Conservation (phyloP, 1,140 invertebrate species). For the Heliconius congener region DNA sequence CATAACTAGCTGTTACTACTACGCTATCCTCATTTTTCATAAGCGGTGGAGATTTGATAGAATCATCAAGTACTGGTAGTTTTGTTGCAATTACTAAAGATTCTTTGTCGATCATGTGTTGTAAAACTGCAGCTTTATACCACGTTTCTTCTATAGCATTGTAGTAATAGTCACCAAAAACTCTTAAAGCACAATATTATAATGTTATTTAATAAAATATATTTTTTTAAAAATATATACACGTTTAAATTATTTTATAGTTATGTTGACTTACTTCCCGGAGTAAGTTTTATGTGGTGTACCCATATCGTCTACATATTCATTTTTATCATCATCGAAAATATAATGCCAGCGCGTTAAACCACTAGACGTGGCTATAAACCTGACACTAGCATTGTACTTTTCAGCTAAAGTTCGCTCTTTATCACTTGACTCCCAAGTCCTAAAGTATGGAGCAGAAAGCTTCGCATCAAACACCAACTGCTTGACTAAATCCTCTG, state of each 20-base stretch:
- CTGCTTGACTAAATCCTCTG: conserved; percentile 91
- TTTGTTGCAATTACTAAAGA: conserved; percentile 91
- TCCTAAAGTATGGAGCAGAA: conserved; percentile 87
- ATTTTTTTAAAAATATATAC: background rate
- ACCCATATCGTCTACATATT: conserved; percentile 61
- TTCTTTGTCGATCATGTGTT: conserved; percentile 88
- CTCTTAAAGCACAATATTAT: conserved; percentile 66
- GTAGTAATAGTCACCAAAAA: conserved; percentile 90
- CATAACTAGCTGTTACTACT: conserved; percentile 90
- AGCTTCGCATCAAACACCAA: conserved; percentile 94
- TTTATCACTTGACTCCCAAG: conserved; percentile 80
- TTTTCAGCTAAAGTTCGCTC: conserved; percentile 81
- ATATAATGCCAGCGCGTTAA: conserved; percentile 92
- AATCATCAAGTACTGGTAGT: conserved; percentile 83
- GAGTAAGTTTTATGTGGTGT: conserved; percentile 52
- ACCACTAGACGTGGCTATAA: conserved; percentile 94
- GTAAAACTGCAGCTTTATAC: conserved; percentile 95
- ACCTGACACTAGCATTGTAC: conserved; percentile 88
- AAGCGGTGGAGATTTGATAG: conserved; percentile 50
- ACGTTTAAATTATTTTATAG: background rate
- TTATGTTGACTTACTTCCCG: conserved; percentile 54
- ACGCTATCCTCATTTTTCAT: conserved; percentile 77
- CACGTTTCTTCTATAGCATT: conserved; percentile 94
- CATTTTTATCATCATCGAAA: conserved; percentile 80
- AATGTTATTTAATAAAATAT: background rate